A percentile compares a stretch with the other conserved stretches of the same genome.
Evolutionary conservation across 1,140 invertebrate species (phyloP).

Genomic region (Drosophila ercepeae): DNA sequence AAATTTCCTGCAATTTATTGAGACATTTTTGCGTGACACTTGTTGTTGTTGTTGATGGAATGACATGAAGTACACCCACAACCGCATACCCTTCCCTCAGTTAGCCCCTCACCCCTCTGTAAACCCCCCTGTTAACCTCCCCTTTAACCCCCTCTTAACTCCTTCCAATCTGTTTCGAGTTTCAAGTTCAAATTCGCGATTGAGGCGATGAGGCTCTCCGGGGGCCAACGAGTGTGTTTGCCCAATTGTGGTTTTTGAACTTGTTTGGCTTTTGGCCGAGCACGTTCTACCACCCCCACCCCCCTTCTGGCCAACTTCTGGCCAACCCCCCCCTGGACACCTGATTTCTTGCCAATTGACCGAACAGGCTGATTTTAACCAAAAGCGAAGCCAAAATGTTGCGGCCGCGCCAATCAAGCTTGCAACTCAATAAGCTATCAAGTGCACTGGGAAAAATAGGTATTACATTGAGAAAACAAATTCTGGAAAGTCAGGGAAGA

Average conservation of each 20-base stretch:
- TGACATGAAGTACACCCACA: not conserved
- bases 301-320: not conserved
- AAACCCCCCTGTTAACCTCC: not conserved
- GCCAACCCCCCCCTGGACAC: not conserved
- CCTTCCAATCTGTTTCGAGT: conserved; percentile 1
- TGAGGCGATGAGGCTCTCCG: conserved; percentile 33
- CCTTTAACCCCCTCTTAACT: conserved; percentile 3
- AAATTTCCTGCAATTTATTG: not conserved
- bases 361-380: conserved; percentile 63
- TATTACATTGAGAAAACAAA: not conserved
- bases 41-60: not conserved
- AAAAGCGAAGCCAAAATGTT: conserved; percentile 65
- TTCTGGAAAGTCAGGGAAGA: not conserved
- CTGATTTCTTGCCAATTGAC: conserved; percentile 60
- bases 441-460: conserved; percentile 11
- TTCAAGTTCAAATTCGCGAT: conserved; percentile 44
- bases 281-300: conserved; percentile 2
- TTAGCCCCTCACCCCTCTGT: not conserved
- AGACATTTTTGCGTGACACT: conserved; percentile 2
- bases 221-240: conserved; percentile 51
- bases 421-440: conserved; percentile 41
- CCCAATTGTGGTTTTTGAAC: conserved; percentile 81
- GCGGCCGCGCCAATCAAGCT: conserved; percentile 49
- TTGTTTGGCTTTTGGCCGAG: conserved; percentile 71
- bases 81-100: no score